Evolutionary conservation across 92 coral and sea anemone genomes (phyloP).

Genomic region (Siderastrea siderea): DNA sequence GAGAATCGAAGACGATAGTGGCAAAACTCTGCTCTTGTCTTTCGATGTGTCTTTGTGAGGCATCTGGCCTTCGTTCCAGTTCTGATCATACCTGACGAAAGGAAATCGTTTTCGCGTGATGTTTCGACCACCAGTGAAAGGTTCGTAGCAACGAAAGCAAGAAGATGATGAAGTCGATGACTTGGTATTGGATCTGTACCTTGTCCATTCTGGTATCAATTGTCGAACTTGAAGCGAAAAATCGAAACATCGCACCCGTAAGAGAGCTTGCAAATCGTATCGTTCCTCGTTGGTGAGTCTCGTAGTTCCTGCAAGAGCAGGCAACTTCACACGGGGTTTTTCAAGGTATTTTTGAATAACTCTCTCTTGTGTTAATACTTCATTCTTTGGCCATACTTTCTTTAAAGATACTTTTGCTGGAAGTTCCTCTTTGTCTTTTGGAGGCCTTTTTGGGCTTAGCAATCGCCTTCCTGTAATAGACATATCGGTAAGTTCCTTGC

Average conservation of each 20-base stretch:
- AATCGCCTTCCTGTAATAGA: slow-evolving; percentile 13
- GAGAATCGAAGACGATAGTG: slow-evolving; percentile 11
- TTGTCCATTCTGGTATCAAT: slow-evolving; percentile 6
- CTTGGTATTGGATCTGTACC: slow-evolving; percentile 12
- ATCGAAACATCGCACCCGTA: slow-evolving; percentile 30
- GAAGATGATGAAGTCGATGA: slow-evolving; percentile 15
- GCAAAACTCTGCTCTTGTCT: neutral
- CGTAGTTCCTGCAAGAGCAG: neutral
- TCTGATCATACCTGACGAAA: slow-evolving; percentile 26
- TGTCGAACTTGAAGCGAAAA: slow-evolving; percentile 39
- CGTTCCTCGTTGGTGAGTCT: slow-evolving; percentile 22
- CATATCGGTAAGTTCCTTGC: neutral
- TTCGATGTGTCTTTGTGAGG: neutral
- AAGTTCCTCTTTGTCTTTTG: neutral
- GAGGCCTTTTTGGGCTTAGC: neutral
- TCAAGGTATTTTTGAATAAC: slow-evolving; percentile 19
- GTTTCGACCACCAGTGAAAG: neutral
- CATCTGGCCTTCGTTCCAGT: neutral
- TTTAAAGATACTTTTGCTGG: neutral
- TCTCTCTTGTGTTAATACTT: slow-evolving; percentile 2
- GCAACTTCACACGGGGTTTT: slow-evolving; percentile 5
- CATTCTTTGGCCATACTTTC: slow-evolving; percentile 1
- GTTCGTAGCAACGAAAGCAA: slow-evolving; percentile 10
- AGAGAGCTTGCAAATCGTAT: slow-evolving; percentile 14
- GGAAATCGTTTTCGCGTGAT: slow-evolving; percentile 1